These are phyloP conservation scores for Gymnobelideus leadbeateri DNA, from an alignment of 2,113 vertebrate genomes.

Conservation along the genomic window DNA sequence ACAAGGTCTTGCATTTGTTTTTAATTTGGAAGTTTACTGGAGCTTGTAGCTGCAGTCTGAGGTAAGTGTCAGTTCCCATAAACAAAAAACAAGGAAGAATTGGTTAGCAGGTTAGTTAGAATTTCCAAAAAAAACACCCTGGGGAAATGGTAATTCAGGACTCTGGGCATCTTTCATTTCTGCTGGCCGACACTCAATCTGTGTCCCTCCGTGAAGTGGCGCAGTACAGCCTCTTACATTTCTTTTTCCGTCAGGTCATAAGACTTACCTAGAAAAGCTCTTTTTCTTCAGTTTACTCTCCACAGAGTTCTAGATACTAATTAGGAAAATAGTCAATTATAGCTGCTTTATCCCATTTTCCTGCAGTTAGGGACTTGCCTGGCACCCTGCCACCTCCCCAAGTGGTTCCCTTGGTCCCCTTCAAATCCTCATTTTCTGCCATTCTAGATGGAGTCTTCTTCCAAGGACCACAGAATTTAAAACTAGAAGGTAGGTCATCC, in stretches of 20 bases:
- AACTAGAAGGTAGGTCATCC: neutral
- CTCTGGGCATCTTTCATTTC: conserved; percentile 59
- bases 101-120: conserved; percentile 66
- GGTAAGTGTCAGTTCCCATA: conserved; percentile 74
- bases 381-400: conserved; percentile 1
- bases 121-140: conserved; percentile 67
- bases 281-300: conserved; percentile 30
- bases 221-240: conserved; percentile 44
- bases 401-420: conserved; percentile 14
- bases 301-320: conserved; percentile 5
- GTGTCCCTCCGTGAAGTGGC: conserved; percentile 22
- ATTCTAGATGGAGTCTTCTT: neutral
- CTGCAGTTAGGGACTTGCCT: neutral
- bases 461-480: neutral
- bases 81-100: conserved; percentile 69
- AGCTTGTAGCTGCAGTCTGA: conserved; percentile 69
- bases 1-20: conserved; percentile 73
- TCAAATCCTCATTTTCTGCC: conserved; percentile 3
- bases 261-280: conserved; percentile 52
- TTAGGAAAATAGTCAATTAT: conserved; percentile 52
- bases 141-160: conserved; percentile 66
- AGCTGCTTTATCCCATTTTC: conserved; percentile 61
- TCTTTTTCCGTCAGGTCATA: conserved; percentile 33
- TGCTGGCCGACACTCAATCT: conserved; percentile 52
- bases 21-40: conserved; percentile 79